A percentile compares a stretch with the other conserved stretches of the same genome.
These are phyloP conservation scores for Bettongia penicillata DNA, from an alignment of 2,113 vertebrate genomes.

Conservation along the genomic window DNA sequence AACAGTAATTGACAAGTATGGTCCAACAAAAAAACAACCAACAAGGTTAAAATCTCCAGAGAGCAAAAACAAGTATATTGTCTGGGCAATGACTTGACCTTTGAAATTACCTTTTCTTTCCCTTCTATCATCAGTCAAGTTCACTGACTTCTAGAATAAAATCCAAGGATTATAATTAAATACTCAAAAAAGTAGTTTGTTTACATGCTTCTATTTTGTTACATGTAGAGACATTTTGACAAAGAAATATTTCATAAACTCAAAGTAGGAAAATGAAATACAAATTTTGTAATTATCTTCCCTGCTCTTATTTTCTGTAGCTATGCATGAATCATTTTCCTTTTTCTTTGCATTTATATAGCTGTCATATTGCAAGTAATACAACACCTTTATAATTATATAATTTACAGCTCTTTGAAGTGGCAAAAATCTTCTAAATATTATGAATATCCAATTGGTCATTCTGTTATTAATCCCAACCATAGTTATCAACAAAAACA, in stretches of 20 bases:
- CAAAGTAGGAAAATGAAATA: slow-evolving; percentile 40
- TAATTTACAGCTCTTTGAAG: neutral
- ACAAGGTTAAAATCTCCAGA: slow-evolving; percentile 40
- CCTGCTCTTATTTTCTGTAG: neutral
- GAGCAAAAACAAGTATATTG: neutral
- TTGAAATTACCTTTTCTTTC: slow-evolving; percentile 65
- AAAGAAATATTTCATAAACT: slow-evolving; percentile 35
- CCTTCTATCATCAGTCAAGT: slow-evolving; percentile 58
- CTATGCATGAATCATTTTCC: no score
- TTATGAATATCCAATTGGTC: neutral
- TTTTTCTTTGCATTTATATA: slow-evolving; percentile 4
- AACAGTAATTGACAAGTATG: neutral
- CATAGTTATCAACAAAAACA: neutral
- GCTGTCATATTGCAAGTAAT: neutral
- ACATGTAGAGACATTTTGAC: slow-evolving; percentile 23
- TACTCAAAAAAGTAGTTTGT: slow-evolving; percentile 50
- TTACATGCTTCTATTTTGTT: slow-evolving; percentile 40
- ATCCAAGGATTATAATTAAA: slow-evolving; percentile 42
- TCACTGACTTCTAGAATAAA: slow-evolving; percentile 59
- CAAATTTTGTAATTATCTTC: slow-evolving; percentile 17
- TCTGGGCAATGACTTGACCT: slow-evolving; percentile 49
- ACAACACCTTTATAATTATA: neutral
- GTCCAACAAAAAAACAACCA: neutral
- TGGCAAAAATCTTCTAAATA: neutral
- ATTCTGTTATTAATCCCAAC: neutral